Evolutionary conservation across 1,140 invertebrate species (phyloP).

Genomic region (Laodelphax striatellus): DNA sequence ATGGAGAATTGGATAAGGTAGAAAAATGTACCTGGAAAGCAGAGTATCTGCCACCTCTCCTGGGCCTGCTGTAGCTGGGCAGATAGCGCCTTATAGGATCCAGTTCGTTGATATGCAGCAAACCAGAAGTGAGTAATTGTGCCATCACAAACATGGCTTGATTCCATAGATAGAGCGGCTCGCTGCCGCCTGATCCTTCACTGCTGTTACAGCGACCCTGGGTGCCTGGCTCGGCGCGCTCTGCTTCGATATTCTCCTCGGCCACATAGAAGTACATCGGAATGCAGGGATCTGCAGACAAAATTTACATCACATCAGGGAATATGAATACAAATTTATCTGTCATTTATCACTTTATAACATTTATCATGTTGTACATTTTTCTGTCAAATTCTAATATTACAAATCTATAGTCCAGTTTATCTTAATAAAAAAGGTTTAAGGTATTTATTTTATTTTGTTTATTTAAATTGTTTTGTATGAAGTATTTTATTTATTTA

Average conservation of each 20-base stretch:
- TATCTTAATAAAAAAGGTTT: no score
- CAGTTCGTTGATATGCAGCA: slow-evolving; percentile 89
- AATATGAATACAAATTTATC: no score
- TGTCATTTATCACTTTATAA: no score
- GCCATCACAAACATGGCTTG: slow-evolving; percentile 88
- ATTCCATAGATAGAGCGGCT: slow-evolving; percentile 41
- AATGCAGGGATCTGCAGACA: slow-evolving; percentile 58
- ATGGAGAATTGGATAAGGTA: no score
- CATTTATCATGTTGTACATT: no score
- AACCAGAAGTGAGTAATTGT: slow-evolving; percentile 73
- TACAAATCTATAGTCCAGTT: no score
- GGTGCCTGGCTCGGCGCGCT: slow-evolving; percentile 58
- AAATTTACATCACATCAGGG: no score
- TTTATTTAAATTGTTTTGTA: no score
- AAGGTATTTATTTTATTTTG: no score
- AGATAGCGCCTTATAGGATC: slow-evolving; percentile 92
- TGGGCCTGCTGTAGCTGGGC: slow-evolving; percentile 88
- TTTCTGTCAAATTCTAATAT: no score
- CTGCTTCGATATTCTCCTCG: slow-evolving; percentile 61
- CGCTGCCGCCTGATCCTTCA: slow-evolving; percentile 36
- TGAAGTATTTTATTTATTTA: no score
- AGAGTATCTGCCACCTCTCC: slow-evolving; percentile 83
- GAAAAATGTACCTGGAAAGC: slow-evolving; percentile 75
- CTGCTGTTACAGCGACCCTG: slow-evolving; percentile 48
- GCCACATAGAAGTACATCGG: slow-evolving; percentile 88